Base-by-base conservation (phyloP, 2,113 vertebrate genomes). In the Cyanoramphus novaezelandiae region DNA sequence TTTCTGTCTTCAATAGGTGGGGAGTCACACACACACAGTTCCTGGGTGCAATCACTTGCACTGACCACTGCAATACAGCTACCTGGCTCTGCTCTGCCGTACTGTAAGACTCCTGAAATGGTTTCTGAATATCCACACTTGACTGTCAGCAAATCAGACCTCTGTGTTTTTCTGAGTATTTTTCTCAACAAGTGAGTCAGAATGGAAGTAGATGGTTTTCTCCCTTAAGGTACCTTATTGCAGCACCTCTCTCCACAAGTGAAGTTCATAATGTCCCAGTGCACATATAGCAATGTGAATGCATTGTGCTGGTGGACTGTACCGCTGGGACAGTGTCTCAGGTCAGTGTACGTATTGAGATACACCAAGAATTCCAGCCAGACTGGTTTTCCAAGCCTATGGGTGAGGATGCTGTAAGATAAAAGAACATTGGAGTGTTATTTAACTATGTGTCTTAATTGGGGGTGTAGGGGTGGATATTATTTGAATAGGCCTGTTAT, bases 241-340 rank as follows among this genome's bases (percentile, higher is more conserved):
- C 10, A 74, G 49, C 33, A 88, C 31, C 8, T 71, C 63, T 49
- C 84, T 59, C 37, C 19, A 46, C 37, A 63, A n/a, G 14, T 70
- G 41, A 37, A 23, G 44, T 19, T 41, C 41, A 23, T 44, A 7
- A 52, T 33, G 21, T 69, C 35, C 44, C n/a, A 47, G 63, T 33
- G n/a, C 43, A 69, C 14, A 24, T 0, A 0, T 8, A 46, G 39
- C 13, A 60, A 13, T 31, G 21, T 70, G 64, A 74, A 39, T 21
- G 19, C 17, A n/a, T 31, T 60, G n/a, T 7, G 12, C 17, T 29
- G 3, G 10, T 41, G 18, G 62, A 17, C 27, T 33, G 8, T 41
- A 13, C 16, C 47, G 8, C 49, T 64, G 27, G 21, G 41, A 55
- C 0, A 5, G 28, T 16, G 10, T 60, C 68, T 71, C 10, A 37